Evolutionary conservation across 2,888 invertebrate genomes (phyloP).

Genomic region (Tenthredo mesomela): DNA sequence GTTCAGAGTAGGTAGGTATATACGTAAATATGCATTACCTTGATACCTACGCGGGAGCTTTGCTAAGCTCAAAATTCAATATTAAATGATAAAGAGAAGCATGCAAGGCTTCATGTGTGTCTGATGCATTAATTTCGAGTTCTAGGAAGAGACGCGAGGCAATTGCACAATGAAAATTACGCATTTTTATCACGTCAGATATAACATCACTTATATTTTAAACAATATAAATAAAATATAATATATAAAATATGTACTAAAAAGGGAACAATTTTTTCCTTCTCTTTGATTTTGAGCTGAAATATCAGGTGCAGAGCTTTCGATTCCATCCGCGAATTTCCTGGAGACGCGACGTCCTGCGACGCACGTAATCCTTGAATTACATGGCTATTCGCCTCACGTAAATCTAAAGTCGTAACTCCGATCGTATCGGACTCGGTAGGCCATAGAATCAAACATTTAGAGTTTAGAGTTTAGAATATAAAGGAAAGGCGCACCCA

Average conservation of each 20-base stretch:
- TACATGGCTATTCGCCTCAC: conserved; percentile 47
- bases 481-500: neutral
- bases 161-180: neutral
- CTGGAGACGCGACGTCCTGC: neutral
- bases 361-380: conserved; percentile 34
- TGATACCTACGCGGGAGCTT: neutral
- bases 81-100: conserved; percentile 21
- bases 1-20: neutral
- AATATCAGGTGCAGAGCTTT: neutral
- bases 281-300: neutral
- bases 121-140: neutral
- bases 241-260: too few relatives aligned
- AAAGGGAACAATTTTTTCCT: neutral
- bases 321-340: neutral
- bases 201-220: too few relatives aligned
- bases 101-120: neutral
- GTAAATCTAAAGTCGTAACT: conserved; percentile 51
- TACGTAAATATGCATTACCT: neutral
- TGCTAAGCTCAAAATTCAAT: conserved; percentile 4
- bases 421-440: conserved; percentile 39
- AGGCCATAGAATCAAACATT: conserved; percentile 39
- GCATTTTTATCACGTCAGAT: neutral
- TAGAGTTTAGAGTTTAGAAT: conserved; percentile 23
- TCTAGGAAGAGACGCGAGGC: neutral
- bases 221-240: too few relatives aligned